These are phyloP conservation scores for Anagrus nilaparvatae DNA, from an alignment of 1,140 invertebrate species.

Conservation along the genomic window DNA sequence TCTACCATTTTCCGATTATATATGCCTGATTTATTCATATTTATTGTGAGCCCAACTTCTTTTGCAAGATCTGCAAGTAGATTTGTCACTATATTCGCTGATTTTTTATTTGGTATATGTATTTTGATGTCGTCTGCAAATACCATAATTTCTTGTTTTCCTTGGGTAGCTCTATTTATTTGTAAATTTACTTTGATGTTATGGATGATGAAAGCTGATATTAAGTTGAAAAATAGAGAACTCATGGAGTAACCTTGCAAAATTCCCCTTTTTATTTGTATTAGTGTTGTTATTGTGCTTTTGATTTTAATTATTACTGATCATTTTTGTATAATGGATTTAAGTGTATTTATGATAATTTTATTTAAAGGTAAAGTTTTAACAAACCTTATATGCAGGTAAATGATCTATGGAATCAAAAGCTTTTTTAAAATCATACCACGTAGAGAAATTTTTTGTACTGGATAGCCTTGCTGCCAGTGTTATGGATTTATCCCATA, in stretches of 20 bases:
- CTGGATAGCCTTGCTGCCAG: too few species aligned
- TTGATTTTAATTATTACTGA: too few species aligned
- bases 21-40: too few species aligned
- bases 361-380: conserved; percentile 9
- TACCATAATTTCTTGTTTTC: conserved; percentile 18
- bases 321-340: too few species aligned
- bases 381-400: conserved; percentile 9
- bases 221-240: conserved; percentile 22
- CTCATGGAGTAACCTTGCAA: conserved; percentile 23
- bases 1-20: too few species aligned
- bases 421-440: conserved; percentile 20
- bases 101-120: conserved; percentile 15
- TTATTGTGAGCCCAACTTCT: conserved; percentile 18
- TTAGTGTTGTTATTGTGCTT: conserved; percentile 12
- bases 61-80: conserved; percentile 9
- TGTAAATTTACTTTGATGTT: conserved; percentile 12
- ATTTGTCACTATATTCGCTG: conserved; percentile 10
- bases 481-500: too few species aligned
- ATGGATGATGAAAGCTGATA: conserved; percentile 18
- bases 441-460: conserved; percentile 16
- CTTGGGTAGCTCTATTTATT: conserved; percentile 13
- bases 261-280: conserved; percentile 18
- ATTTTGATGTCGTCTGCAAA: conserved; percentile 26
- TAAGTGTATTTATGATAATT: conserved; percentile 10
- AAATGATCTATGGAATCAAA: conserved; percentile 17